These are phyloP conservation scores for Troilus luridus DNA, from an alignment of 2,888 invertebrate genomes.

Conservation along the genomic window DNA sequence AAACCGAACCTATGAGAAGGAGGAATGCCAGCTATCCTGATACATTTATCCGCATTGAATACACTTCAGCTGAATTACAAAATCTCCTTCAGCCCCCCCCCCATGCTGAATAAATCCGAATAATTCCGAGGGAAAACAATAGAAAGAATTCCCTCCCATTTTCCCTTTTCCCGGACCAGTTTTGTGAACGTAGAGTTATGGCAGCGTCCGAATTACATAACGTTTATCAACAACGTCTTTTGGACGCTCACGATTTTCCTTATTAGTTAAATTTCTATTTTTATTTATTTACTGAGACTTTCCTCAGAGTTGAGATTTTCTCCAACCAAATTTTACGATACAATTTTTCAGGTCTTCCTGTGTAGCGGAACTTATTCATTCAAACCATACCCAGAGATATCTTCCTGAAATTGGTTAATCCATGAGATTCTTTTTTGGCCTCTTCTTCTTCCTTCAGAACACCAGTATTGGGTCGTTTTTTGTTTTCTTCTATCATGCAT, in stretches of 20 bases:
- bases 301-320: too few species aligned
- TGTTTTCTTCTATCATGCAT: too few species aligned
- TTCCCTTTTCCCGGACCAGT: neutral
- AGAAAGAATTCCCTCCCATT: neutral
- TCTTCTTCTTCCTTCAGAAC: too few species aligned
- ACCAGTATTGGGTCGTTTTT: too few species aligned
- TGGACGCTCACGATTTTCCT: neutral
- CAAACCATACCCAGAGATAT: too few species aligned
- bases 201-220: neutral
- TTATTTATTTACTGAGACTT: too few species aligned
- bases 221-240: neutral
- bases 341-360: too few species aligned
- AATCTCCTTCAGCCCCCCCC: conserved; percentile 27
- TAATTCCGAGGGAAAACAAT: conserved; percentile 22
- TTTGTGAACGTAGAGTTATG: conserved; percentile 27
- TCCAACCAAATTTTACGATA: too few species aligned
- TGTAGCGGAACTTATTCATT: too few species aligned
- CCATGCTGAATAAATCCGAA: conserved; percentile 29
- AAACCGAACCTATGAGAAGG: neutral
- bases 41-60: conserved; percentile 25
- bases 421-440: too few species aligned
- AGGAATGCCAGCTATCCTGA: neutral
- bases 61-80: conserved; percentile 22
- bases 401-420: too few species aligned
- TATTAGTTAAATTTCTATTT: neutral